Percentiles rank a stretch among this genome's conserved stretches.
Evolutionary conservation across 2,797 vertebrate genomes (phyloP).

Genomic region (Onychomys torridus): DNA sequence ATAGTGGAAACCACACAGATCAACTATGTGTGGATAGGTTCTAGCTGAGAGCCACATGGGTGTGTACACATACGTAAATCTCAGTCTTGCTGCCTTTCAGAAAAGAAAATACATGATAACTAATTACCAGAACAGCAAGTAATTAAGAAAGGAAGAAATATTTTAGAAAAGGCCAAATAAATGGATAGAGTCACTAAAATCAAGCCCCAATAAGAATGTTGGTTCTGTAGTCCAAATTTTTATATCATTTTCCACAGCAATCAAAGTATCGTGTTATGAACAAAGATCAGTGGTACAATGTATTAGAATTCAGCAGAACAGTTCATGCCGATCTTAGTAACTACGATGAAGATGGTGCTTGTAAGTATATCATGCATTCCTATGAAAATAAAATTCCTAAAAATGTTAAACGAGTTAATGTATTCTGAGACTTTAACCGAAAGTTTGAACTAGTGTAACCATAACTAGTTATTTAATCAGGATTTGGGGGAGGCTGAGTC

Average conservation of each 20-base stretch:
- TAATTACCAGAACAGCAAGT: neutral
- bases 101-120: conserved; percentile 34
- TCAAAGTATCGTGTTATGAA: conserved; percentile 98
- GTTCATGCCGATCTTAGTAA: conserved; percentile 97
- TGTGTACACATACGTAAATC: neutral
- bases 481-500: neutral
- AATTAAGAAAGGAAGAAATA: conserved; percentile 38
- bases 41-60: neutral
- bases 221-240: conserved; percentile 73
- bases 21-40: neutral
- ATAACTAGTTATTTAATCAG: conserved; percentile 33
- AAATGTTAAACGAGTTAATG: neutral
- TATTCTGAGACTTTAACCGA: neutral
- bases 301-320: conserved; percentile 98
- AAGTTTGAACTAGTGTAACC: conserved; percentile 23
- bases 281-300: conserved; percentile 99
- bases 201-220: conserved; percentile 56
- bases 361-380: conserved; percentile 91
- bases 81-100: neutral
- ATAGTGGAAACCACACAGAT: neutral
- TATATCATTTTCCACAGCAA: conserved; percentile 89
- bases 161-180: conserved; percentile 51
- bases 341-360: conserved; percentile 98
- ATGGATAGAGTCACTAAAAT: conserved; percentile 5
- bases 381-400: conserved; percentile 45